Conservation (phyloP, 2,888 invertebrate species). For the Calliopum simillimum region DNA sequence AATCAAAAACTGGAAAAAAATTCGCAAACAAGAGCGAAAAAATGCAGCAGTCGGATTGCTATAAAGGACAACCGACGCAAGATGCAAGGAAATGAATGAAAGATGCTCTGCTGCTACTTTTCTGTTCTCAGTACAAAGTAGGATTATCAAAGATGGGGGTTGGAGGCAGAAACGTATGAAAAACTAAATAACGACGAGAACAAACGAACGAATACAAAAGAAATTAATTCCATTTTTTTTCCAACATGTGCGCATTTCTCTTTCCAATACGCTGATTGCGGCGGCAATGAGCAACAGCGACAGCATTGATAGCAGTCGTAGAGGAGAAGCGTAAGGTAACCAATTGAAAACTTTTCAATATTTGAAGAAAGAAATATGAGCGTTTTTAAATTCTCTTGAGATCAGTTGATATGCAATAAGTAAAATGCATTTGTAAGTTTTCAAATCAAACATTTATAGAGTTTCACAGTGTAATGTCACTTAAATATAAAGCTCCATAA, state of each 20-base stretch:
- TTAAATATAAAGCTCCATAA: too few relatives aligned
- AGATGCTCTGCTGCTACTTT: too few relatives aligned
- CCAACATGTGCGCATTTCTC: conserved; percentile 44
- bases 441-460: too few relatives aligned
- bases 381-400: too few relatives aligned
- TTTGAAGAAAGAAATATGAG: too few relatives aligned
- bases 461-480: too few relatives aligned
- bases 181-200: conserved; percentile 47
- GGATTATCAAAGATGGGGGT: conserved; percentile 10
- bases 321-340: neutral
- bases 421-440: too few relatives aligned
- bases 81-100: too few relatives aligned
- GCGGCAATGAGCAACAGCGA: conserved; percentile 23
- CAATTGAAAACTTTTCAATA: too few relatives aligned
- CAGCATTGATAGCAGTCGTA: neutral
- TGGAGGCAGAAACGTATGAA: conserved; percentile 10
- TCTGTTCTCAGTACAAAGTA: neutral
- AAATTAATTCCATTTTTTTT: conserved; percentile 66
- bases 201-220: conserved; percentile 61
- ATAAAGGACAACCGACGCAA: too few relatives aligned
- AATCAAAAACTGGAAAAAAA: conserved; percentile 42
- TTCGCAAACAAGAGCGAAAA: conserved; percentile 39
- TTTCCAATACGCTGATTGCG: conserved; percentile 41
- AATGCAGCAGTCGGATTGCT: conserved; percentile 9
- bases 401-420: too few relatives aligned